These are phyloP conservation scores for Drosophila truncata DNA, from an alignment of 1,140 invertebrate species.

Conservation along the genomic window DNA sequence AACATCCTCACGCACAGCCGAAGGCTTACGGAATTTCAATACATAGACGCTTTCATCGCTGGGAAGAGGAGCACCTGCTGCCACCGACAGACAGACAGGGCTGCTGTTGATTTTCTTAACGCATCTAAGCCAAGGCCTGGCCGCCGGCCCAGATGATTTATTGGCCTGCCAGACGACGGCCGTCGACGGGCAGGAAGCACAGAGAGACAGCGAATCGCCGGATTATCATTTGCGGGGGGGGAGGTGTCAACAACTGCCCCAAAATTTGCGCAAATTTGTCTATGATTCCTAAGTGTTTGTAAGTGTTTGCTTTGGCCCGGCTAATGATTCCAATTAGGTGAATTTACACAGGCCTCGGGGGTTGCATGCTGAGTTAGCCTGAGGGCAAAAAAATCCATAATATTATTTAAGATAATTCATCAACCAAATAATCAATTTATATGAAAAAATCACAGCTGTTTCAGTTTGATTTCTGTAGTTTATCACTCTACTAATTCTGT, in stretches of 20 bases:
- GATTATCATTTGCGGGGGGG: constrained; percentile 39
- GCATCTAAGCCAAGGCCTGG: constrained; percentile 73
- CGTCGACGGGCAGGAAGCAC: constrained; percentile 36
- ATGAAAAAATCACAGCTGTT: background rate
- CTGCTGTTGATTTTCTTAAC: constrained; percentile 71
- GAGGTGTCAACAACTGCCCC: constrained; percentile 66
- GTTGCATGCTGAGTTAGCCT: background rate
- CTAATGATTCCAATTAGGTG: constrained; percentile 72
- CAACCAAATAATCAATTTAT: background rate
- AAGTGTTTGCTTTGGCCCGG: constrained; percentile 38
- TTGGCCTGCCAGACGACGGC: constrained; percentile 54
- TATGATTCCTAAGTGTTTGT: constrained; percentile 57
- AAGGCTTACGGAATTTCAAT: constrained; percentile 32
- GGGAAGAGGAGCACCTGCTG: constrained; percentile 67
- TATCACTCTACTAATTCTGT: background rate
- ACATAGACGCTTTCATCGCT: constrained; percentile 31
- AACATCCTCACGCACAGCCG: constrained; percentile 22
- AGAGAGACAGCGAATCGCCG: constrained; percentile 12
- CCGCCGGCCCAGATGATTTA: constrained; percentile 63
- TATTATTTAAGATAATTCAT: constrained; percentile 9
- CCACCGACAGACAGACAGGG: constrained; percentile 32
- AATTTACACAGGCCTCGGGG: constrained; percentile 31
- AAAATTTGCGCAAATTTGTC: constrained; percentile 73
- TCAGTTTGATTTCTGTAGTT: background rate
- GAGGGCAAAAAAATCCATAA: background rate